phyloP scores from a whole-genome alignment of 2,888 invertebrate genomes.

The Sinopyrophorus schimmeli region DNA sequence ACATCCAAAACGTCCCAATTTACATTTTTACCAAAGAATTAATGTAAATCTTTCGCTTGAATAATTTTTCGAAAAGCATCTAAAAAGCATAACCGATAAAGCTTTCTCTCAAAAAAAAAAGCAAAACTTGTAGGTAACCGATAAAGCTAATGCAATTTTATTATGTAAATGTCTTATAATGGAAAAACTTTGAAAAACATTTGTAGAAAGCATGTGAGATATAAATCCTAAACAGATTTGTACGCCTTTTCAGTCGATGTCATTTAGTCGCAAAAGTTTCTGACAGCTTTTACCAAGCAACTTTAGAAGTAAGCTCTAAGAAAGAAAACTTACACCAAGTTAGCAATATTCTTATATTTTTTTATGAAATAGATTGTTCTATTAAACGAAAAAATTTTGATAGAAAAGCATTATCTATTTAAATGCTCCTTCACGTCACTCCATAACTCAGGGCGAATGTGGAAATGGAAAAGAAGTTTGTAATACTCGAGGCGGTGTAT shows the following conservation, averaged over 20 bases:
- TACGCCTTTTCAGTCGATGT: conserved; percentile 21
- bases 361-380: no score
- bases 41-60: no score
- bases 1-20: no score
- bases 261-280: conserved; percentile 15
- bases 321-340: background rate
- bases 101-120: no score
- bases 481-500: conserved; percentile 4
- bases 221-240: conserved; percentile 22
- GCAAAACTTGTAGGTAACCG: conserved; percentile 15
- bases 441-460: no score
- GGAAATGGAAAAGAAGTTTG: background rate
- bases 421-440: no score
- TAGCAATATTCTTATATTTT: no score
- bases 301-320: background rate
- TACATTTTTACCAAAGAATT: no score
- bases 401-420: no score
- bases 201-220: conserved; percentile 18
- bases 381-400: no score
- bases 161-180: conserved; percentile 27
- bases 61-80: no score
- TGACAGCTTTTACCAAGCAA: conserved; percentile 13
- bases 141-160: conserved; percentile 20
- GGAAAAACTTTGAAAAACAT: conserved; percentile 23
- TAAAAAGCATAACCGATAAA: no score